Conservation (phyloP, 92 coral and sea anemone genomes). For the Zoanthus sociatus region DNA sequence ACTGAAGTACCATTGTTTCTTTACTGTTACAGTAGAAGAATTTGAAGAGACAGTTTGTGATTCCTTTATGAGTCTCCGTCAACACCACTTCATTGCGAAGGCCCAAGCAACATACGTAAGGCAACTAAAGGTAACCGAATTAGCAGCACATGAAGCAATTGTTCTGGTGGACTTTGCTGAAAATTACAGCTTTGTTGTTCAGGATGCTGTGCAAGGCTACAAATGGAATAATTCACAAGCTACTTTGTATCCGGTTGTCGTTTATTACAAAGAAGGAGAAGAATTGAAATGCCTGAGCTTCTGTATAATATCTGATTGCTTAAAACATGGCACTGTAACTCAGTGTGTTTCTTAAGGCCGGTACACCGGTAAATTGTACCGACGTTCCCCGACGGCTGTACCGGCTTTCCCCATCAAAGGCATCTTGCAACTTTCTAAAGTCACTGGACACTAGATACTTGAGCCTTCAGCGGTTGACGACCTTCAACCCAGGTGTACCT, state of each 20-base stretch:
- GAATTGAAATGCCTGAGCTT: neutral
- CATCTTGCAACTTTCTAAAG: too few species aligned
- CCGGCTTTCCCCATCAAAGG: too few species aligned
- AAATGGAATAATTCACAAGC: conserved; percentile 1
- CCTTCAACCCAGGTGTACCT: too few species aligned
- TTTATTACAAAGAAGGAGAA: neutral
- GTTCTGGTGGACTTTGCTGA: conserved; percentile 40
- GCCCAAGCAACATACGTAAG: conserved; percentile 15
- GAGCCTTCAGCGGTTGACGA: too few species aligned
- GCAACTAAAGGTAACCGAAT: neutral
- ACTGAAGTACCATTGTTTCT: neutral
- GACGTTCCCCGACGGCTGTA: too few species aligned
- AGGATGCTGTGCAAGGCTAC: conserved; percentile 38
- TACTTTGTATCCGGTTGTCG: neutral
- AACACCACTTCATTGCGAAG: conserved; percentile 6
- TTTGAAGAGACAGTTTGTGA: neutral
- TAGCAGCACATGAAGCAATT: neutral
- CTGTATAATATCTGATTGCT: neutral
- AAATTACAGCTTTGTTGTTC: neutral
- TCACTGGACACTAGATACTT: too few species aligned
- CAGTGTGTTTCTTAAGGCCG: too few species aligned
- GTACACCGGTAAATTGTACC: too few species aligned
- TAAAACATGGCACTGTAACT: too few species aligned
- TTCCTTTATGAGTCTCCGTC: neutral
- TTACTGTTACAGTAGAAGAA: neutral